These are phyloP conservation scores for Tetragnatha montana DNA, from an alignment of 2,888 invertebrate genomes.

Conservation along the genomic window DNA sequence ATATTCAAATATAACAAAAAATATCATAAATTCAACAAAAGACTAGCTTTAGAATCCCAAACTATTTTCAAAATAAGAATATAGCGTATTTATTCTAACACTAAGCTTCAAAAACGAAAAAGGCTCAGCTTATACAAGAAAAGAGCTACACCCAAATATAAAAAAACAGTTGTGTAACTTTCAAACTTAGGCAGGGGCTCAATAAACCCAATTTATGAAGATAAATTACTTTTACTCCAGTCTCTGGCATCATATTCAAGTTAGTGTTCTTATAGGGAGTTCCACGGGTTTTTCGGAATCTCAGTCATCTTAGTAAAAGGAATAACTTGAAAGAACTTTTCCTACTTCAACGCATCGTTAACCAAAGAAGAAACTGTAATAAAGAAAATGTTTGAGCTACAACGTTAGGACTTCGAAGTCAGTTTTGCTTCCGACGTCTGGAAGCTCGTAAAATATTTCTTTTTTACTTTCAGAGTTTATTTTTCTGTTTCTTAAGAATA, in stretches of 20 bases:
- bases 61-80: neutral
- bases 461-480: neutral
- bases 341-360: neutral
- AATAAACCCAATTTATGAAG: neutral
- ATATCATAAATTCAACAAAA: too few relatives aligned
- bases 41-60: too few relatives aligned
- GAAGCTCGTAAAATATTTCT: neutral
- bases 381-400: neutral
- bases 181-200: neutral
- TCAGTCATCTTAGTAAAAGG: neutral
- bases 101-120: neutral
- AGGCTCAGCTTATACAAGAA: neutral
- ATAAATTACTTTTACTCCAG: neutral
- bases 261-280: neutral
- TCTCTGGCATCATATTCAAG: neutral
- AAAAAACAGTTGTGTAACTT: neutral
- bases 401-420: neutral
- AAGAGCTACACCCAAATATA: neutral
- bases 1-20: too few relatives aligned
- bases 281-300: neutral
- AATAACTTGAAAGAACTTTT: neutral
- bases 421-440: too few relatives aligned
- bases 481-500: too few relatives aligned
- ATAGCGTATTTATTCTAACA: neutral
- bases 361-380: neutral